Evolutionary conservation across 2,797 vertebrate species (phyloP).

Genomic region (Tokudaia tokunoshimensis): DNA sequence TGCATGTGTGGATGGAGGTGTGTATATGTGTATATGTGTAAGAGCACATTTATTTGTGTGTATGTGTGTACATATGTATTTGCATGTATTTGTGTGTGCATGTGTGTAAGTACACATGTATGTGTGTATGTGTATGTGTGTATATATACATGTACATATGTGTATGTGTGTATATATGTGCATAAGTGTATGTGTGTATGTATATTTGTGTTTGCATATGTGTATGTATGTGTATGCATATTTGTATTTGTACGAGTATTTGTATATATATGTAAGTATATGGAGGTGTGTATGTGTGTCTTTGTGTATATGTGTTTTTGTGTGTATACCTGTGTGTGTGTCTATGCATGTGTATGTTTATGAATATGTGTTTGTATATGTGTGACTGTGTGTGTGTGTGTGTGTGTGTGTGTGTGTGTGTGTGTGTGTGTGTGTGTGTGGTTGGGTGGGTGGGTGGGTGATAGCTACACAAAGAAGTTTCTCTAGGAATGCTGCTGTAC

Average conservation of each 20-base stretch:
- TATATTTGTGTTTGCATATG: neutral
- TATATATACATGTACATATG: neutral
- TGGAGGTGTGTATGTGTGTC: neutral
- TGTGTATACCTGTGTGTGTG: neutral
- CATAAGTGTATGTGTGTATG: fast-evolving
- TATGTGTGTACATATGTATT: neutral
- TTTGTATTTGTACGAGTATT: neutral
- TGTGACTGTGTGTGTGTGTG: neutral
- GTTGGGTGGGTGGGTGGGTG: neutral
- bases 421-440: neutral
- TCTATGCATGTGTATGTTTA: neutral
- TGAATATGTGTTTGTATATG: neutral
- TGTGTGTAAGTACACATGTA: too few species aligned
- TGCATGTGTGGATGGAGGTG: too few species aligned
- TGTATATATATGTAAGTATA: too few species aligned
- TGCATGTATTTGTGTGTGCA: neutral
- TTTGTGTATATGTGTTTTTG: neutral
- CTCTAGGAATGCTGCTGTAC: neutral
- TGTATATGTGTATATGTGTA: neutral
- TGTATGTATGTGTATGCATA: fast-evolving
- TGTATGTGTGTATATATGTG: neutral
- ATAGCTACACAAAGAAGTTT: neutral
- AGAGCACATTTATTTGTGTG: neutral
- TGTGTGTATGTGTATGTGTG: neutral
- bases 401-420: neutral